Conservation (phyloP, 2,888 invertebrate genomes). For the Cerastis rubricosa region DNA sequence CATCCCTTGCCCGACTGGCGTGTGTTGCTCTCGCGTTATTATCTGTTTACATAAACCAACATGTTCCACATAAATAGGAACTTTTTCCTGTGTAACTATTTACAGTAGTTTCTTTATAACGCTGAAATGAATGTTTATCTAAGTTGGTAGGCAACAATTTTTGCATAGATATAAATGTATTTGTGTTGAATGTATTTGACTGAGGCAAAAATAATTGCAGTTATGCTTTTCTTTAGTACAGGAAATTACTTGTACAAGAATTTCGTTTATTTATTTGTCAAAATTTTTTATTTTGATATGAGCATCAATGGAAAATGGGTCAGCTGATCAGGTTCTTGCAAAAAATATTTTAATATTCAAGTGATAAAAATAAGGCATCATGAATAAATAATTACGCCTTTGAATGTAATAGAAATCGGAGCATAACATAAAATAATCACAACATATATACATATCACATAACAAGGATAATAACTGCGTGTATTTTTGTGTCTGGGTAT, state of each 20-base stretch:
- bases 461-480: neutral
- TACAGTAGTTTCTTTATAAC: slow-evolving; percentile 16
- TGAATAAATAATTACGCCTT: neutral
- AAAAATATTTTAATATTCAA: neutral
- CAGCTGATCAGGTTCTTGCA: slow-evolving; percentile 3
- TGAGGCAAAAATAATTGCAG: neutral
- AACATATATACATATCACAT: neutral
- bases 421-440: neutral
- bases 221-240: neutral
- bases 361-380: neutral
- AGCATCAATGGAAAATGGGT: neutral
- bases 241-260: slow-evolving; percentile 18
- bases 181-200: slow-evolving; percentile 12
- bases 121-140: slow-evolving; percentile 13
- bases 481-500: slow-evolving; percentile 8
- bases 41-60: slow-evolving; percentile 75
- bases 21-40: slow-evolving; percentile 84
- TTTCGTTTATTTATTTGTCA: neutral
- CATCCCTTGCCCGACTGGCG: slow-evolving; percentile 86
- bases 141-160: slow-evolving; percentile 3
- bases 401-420: slow-evolving; percentile 4
- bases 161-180: slow-evolving; percentile 3
- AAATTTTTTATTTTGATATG: too few relatives aligned
- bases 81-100: slow-evolving; percentile 27
- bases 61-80: slow-evolving; percentile 65